These are phyloP conservation scores for Hucho hucho DNA, from an alignment of 2,113 vertebrate species.

Conservation along the genomic window DNA sequence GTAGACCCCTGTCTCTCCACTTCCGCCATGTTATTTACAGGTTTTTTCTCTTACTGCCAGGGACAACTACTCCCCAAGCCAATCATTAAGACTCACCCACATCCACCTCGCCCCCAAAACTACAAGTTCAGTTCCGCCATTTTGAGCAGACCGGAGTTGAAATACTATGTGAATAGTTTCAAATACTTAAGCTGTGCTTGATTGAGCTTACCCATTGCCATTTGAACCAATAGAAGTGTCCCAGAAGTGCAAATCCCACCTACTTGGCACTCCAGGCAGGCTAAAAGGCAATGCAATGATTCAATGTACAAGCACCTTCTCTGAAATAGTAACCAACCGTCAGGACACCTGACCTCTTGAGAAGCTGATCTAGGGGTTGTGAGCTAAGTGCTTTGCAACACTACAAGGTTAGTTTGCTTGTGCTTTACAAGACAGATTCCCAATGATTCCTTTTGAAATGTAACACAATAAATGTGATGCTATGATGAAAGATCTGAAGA, in stretches of 20 bases:
- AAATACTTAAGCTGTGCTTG: too few relatives aligned
- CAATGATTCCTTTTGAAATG: too few relatives aligned
- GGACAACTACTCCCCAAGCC: conserved; percentile 16
- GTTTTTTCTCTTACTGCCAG: not conserved
- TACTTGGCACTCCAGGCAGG: too few relatives aligned
- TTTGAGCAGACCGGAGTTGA: not conserved
- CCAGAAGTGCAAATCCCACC: too few relatives aligned
- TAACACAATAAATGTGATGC: too few relatives aligned
- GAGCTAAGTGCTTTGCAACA: too few relatives aligned
- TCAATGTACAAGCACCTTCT: not conserved
- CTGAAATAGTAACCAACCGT: not conserved
- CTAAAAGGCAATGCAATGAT: not conserved
- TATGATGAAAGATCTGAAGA: too few relatives aligned
- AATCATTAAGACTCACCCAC: conserved; percentile 15
- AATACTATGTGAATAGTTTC: not conserved
- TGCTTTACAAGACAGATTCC: too few relatives aligned
- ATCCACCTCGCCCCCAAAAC: not conserved
- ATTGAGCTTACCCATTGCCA: too few relatives aligned
- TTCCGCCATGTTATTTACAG: conserved; percentile 10
- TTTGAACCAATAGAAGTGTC: too few relatives aligned
- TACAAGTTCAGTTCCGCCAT: not conserved
- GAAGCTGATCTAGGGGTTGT: not conserved
- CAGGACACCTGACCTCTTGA: not conserved
- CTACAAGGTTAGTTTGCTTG: too few relatives aligned
- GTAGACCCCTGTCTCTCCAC: not conserved